phyloP scores from a whole-genome alignment of 1,140 invertebrate genomes.

The Dryas iulia region DNA sequence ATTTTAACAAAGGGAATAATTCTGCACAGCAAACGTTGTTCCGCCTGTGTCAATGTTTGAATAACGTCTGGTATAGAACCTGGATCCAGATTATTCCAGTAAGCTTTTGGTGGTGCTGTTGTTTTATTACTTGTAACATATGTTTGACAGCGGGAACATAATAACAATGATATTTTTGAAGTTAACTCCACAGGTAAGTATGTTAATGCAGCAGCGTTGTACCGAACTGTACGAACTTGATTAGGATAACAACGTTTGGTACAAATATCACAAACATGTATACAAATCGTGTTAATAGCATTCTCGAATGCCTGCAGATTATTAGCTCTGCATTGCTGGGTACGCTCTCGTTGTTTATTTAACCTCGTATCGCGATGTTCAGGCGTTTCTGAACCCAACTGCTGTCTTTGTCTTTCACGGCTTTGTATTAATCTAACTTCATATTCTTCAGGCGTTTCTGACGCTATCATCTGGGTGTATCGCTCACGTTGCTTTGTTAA shows the following conservation, averaged over 20 bases:
- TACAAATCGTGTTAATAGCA: constrained; percentile 34
- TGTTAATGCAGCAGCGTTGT: constrained; percentile 15
- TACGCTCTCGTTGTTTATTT: constrained; percentile 39
- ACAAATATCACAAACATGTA: constrained; percentile 32
- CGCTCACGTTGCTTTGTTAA: no score
- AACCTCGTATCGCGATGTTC: constrained; percentile 31
- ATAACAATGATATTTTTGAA: constrained; percentile 26
- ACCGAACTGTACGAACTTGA: constrained; percentile 26
- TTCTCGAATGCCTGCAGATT: constrained; percentile 34
- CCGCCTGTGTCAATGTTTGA: constrained; percentile 15
- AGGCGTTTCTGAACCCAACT: constrained; percentile 23
- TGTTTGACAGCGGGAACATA: constrained; percentile 22
- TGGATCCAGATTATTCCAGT: constrained; percentile 41
- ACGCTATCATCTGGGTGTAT: no score
- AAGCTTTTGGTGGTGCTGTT: constrained; percentile 31
- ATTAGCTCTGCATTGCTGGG: constrained; percentile 35
- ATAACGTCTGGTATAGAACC: constrained; percentile 29
- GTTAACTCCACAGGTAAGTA: constrained; percentile 24
- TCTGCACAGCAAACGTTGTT: constrained; percentile 20
- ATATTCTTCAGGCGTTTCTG: no score
- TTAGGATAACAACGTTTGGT: constrained; percentile 36
- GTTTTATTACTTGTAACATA: constrained; percentile 28
- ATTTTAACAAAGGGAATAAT: constrained; percentile 27
- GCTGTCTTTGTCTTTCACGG: constrained; percentile 24
- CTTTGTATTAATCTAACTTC: no score